Evolutionary conservation across 2,113 vertebrate species (phyloP).

Genomic region (Dasyornis broadbenti): DNA sequence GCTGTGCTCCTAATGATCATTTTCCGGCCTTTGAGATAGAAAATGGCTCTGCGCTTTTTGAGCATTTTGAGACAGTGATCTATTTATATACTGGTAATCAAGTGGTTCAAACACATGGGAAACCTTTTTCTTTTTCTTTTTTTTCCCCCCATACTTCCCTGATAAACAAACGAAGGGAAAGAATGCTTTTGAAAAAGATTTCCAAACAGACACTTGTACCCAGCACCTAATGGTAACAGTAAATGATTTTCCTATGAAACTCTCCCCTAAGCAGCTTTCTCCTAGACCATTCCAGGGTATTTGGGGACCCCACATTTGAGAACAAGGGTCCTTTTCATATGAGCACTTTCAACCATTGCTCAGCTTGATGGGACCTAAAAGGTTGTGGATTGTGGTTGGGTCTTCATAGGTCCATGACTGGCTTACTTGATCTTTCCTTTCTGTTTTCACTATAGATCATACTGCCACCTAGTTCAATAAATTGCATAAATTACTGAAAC

Average conservation of each 20-base stretch:
- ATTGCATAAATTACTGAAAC: not conserved
- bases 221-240: not conserved
- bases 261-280: not conserved
- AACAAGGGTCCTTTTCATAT: not conserved
- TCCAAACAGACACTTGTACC: not conserved
- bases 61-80: not conserved
- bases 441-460: not conserved
- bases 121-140: accelerated
- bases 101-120: not conserved
- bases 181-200: not conserved
- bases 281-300: not conserved
- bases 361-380: not conserved
- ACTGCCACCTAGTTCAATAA: not conserved
- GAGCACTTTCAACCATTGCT: not conserved
- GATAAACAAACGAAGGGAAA: not conserved
- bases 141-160: accelerated
- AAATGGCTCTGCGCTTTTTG: not conserved
- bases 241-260: not conserved
- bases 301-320: not conserved
- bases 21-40: not conserved
- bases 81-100: not conserved
- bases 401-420: not conserved
- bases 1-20: not conserved
- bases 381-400: not conserved
- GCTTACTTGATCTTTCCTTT: not conserved